Evolutionary conservation across 2,113 vertebrate species (phyloP).

Genomic region (Gasterosteus nipponicus): DNA sequence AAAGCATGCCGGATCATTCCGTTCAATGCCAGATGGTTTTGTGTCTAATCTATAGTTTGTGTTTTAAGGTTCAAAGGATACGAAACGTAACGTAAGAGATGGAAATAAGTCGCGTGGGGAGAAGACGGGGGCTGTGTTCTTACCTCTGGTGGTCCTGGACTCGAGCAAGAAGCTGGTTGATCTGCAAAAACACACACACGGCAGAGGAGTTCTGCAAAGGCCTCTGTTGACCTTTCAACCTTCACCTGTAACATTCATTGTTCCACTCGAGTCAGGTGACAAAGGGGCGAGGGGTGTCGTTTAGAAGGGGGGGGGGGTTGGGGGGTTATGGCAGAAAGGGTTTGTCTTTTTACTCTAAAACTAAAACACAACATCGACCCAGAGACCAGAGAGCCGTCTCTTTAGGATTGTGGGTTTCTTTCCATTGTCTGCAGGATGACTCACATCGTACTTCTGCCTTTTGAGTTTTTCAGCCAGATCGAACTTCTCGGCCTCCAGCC

Average conservation of each 20-base stretch:
- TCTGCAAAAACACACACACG: slow-evolving; percentile 63
- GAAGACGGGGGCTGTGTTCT: slow-evolving; percentile 8
- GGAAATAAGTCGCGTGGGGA: not conserved
- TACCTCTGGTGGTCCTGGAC: slow-evolving; percentile 81
- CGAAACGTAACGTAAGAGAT: not conserved
- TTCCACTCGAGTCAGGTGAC: not conserved
- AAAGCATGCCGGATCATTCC: not conserved
- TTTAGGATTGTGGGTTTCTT: not conserved
- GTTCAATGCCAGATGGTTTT: not conserved
- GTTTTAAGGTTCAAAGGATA: not conserved
- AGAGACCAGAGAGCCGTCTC: too few relatives aligned
- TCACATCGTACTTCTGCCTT: slow-evolving; percentile 95
- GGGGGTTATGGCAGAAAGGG: not conserved
- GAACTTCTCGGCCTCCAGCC: slow-evolving; percentile 94
- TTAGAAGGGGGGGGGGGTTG: not conserved
- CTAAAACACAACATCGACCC: too few relatives aligned
- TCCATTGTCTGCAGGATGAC: slow-evolving; percentile 28
- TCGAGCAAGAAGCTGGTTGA: slow-evolving; percentile 78
- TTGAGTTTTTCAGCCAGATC: slow-evolving; percentile 94
- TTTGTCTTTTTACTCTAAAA: not conserved
- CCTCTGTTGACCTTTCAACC: not conserved
- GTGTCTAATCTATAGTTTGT: not conserved
- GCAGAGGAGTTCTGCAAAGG: not conserved
- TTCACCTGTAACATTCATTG: not conserved
- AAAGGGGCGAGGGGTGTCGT: not conserved